Base-by-base conservation (phyloP, 2,113 vertebrate species). In the Tachysurus fulvidraco region DNA sequence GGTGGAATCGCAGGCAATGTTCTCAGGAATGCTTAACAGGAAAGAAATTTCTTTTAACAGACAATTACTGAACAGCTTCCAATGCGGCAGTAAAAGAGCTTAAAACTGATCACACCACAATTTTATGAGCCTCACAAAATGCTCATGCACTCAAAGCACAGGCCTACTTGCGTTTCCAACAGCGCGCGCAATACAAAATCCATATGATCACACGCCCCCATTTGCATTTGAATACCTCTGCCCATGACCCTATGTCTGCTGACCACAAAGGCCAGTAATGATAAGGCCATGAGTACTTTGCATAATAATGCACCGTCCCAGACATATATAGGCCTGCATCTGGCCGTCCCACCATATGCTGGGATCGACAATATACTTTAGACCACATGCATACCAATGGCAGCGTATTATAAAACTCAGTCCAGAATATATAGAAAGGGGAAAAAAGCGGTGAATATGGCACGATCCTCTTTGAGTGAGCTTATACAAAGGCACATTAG, bases 231-330 rank as follows among this genome's bases (percentile, higher is more conserved):
- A 86, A 87, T 79, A 54, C 19, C 25, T 67, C 30, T 73, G 71
- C 77, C 67, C 55, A 17, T 87, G 88, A 87, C 89, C 83, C 12
- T 54, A 65, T 52, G 28, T 83, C 74, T 87, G 74, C 36, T 85
- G 80, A 69, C 50, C 60, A 88, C 77, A 91, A 88, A 87, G 76
- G 30, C 23, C 73, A 52, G 59, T 84, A 74, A 87, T 84, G 81
- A 88, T 77, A 81, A 59, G 78, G 65, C 55, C 64, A 84, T 46
- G 76, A 65, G 64, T 41, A 57, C 50, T 89, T 89, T 91, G 73
- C 89, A 89, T 90, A 60, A 91, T 65, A 89, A 90, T 79, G 74
- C 52, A 74, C 74, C 82, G 7, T 69, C 23, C 82, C 52, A 89
- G 55, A 87, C 85, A 67, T 14, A 30, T 36, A 78, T 28, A 81